Percentiles rank a stretch among this genome's conserved stretches.
These are phyloP conservation scores for Tortricodes alternella DNA, from an alignment of 2,888 invertebrate genomes.

Conservation along the genomic window DNA sequence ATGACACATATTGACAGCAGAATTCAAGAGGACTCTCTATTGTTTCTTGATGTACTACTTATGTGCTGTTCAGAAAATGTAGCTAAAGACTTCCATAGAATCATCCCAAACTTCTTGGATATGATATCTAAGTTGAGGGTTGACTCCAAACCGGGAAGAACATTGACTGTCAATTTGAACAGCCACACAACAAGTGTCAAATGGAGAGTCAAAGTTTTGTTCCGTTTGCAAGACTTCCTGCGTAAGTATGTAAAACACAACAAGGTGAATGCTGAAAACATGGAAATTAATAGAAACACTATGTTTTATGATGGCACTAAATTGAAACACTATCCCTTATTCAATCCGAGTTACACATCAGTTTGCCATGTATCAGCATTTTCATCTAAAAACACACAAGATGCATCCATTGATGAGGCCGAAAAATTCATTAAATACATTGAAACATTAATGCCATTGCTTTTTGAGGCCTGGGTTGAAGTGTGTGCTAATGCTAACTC, in stretches of 20 bases:
- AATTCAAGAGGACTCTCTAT: slow-evolving; percentile 92
- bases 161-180: slow-evolving; percentile 86
- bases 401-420: slow-evolving; percentile 63
- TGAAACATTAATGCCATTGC: slow-evolving; percentile 87
- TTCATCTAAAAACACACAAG: slow-evolving; percentile 64
- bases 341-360: slow-evolving; percentile 55
- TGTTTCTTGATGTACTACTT: slow-evolving; percentile 90
- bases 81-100: slow-evolving; percentile 85
- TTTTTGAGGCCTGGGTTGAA: slow-evolving; percentile 94
- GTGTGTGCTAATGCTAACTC: slow-evolving; percentile 81
- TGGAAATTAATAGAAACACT: slow-evolving; percentile 38
- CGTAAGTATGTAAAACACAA: slow-evolving; percentile 60
- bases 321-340: slow-evolving; percentile 58
- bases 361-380: slow-evolving; percentile 69
- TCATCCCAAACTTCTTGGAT: slow-evolving; percentile 91
- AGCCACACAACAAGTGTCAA: slow-evolving; percentile 88
- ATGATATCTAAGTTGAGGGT: slow-evolving; percentile 90
- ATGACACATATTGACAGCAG: slow-evolving; percentile 93
- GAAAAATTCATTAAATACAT: slow-evolving; percentile 84
- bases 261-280: slow-evolving; percentile 42
- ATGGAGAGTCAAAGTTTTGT: slow-evolving; percentile 90
- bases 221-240: slow-evolving; percentile 84
- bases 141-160: slow-evolving; percentile 85
- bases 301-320: slow-evolving; percentile 51
- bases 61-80: slow-evolving; percentile 85